Evolutionary conservation across 2,888 invertebrate genomes (phyloP), one percentile per base, ranked within the genome.

Genomic region (Strigamia crassipes): DNA sequence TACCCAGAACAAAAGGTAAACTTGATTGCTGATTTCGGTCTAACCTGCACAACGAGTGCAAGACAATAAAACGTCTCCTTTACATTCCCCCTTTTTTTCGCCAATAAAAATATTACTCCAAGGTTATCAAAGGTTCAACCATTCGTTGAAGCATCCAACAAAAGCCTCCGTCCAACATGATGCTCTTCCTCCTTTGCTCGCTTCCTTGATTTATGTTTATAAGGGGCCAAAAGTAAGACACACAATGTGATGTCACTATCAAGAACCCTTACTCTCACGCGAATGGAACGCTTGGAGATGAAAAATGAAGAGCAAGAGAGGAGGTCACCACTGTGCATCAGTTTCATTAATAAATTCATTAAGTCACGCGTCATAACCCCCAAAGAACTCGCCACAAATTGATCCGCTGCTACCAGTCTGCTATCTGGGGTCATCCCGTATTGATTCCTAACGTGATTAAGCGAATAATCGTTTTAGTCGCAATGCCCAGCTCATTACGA

Each of bases 91-190:
- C 38, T 38, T 56, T 56, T 56, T 56, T 56, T 56, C 56, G 1
- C 56, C 56, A 56, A 56, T 56, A 56, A 56, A 56, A 56, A 56
- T 56, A 56, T 56, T 56, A 56, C 56, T 56, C 56, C 56, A 9
- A 56, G 56, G 56, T 56, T 56, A 56, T 56, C 56, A 18, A 18
- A 18, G 56, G 56, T 56, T 56, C 56, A 56, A 9, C 56, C 18
- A 56, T 56, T 56, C 56, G 56, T 56, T 56, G 56, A 56, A 56
- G 56, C 56, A 56, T 56, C 56, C 56, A 56, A 56, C 56, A 56
- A 56, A 56, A 56, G 56, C 56, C 56, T 56, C 18, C 21, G n/a
- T 18, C 18, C 21, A 15, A 9, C n/a, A 1, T 18, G 56, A 9
- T 46, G 13, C 46, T 46, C 46, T 56, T 56, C 56, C 56, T 56